These are phyloP conservation scores for Rotaria magnacalcarata DNA, from an alignment of 2,888 invertebrate genomes.

Conservation along the genomic window DNA sequence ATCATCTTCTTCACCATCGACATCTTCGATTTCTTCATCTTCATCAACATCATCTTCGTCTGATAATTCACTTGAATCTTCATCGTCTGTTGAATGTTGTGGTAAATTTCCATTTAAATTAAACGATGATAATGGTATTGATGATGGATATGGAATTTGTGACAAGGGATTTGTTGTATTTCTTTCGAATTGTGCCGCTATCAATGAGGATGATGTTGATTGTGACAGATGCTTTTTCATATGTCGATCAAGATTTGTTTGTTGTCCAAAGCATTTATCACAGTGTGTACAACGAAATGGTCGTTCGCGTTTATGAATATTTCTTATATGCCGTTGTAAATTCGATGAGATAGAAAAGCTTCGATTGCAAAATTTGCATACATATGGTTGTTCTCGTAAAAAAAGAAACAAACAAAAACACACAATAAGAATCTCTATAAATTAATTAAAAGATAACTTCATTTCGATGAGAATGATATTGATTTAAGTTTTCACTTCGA, in stretches of 20 bases:
- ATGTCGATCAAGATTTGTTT: conserved; percentile 45
- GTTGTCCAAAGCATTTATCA: conserved; percentile 46
- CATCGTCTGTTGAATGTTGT: background rate
- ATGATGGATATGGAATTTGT: background rate
- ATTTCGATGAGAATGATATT: no score
- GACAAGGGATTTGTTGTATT: background rate
- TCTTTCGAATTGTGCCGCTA: background rate
- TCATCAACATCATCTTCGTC: background rate
- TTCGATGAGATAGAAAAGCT: conserved; percentile 96
- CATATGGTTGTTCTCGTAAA: conserved; percentile 66
- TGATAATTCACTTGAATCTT: background rate
- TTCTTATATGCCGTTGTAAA: conserved; percentile 88
- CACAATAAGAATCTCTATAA: background rate
- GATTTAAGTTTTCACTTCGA: no score
- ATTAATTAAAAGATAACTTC: no score
- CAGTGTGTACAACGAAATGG: conserved; percentile 44
- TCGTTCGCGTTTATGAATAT: conserved; percentile 72
- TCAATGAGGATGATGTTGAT: background rate
- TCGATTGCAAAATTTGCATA: conserved; percentile 70
- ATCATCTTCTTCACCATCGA: background rate
- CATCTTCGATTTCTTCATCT: background rate
- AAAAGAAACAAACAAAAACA: background rate
- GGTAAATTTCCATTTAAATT: background rate
- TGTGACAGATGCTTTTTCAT: conserved; percentile 7
- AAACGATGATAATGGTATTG: background rate